phyloP scores from a whole-genome alignment of 2,888 invertebrate species.

The Oligia latruncula region DNA sequence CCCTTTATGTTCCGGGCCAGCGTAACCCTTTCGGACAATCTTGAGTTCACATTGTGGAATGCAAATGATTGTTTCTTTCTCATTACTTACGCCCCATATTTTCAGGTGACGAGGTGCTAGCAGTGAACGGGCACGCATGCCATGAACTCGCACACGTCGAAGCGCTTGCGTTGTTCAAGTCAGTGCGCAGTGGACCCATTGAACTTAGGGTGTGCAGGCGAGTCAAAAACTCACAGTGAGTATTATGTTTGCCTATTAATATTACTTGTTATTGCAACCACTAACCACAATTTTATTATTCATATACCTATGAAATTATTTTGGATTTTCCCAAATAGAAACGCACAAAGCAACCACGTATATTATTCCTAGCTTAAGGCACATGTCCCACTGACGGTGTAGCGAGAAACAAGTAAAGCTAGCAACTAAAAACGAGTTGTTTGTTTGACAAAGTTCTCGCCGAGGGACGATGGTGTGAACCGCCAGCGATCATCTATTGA shows the following conservation, averaged over 20 bases:
- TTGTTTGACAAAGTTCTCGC: background rate
- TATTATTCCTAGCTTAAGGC: background rate
- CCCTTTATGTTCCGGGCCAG: too few relatives aligned
- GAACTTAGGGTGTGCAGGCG: slow-evolving; percentile 93
- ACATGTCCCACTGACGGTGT: background rate
- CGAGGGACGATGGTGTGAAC: background rate
- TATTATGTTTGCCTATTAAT: slow-evolving; percentile 41
- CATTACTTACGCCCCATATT: slow-evolving; percentile 49
- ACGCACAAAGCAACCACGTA: background rate
- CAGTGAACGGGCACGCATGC: slow-evolving; percentile 95
- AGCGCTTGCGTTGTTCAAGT: slow-evolving; percentile 95
- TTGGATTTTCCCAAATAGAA: slow-evolving; percentile 19
- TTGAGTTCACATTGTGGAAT: too few relatives aligned
- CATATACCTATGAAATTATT: background rate
- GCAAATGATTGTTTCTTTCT: too few relatives aligned
- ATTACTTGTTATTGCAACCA: background rate
- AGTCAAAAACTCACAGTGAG: slow-evolving; percentile 86
- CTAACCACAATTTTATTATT: slow-evolving; percentile 17
- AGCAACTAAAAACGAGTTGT: background rate
- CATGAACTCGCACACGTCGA: slow-evolving; percentile 95
- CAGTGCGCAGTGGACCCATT: slow-evolving; percentile 94
- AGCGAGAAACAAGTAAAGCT: background rate
- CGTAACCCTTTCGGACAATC: too few relatives aligned
- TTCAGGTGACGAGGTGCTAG: slow-evolving; percentile 94
- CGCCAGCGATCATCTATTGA: background rate